phyloP scores from a whole-genome alignment of 2,797 vertebrate genomes.

The Amblyopsis hoosieri region DNA sequence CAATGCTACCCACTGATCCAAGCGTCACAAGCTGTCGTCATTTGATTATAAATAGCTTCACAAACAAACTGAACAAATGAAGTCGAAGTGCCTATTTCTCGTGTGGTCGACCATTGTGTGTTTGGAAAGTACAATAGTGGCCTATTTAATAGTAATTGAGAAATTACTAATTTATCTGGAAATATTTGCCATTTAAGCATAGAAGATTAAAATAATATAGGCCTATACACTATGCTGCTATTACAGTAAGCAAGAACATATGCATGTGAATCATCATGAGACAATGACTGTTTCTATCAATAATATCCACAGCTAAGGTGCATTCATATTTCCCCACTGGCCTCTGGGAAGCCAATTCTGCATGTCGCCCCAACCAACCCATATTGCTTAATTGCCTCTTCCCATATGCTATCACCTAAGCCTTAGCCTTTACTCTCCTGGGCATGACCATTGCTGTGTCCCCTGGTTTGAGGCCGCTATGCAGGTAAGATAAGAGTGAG shows the following conservation, averaged over 20 bases:
- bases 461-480: constrained; percentile 12
- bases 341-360: constrained; percentile 17
- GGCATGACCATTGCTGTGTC: constrained; percentile 24
- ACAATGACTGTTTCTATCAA: constrained; percentile 36
- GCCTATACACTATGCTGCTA: too few relatives aligned
- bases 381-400: constrained; percentile 11
- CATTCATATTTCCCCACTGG: constrained; percentile 30
- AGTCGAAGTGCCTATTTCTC: constrained; percentile 11
- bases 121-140: too few relatives aligned
- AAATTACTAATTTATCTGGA: too few relatives aligned
- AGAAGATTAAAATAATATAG: constrained; percentile 8
- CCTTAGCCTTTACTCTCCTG: constrained; percentile 46
- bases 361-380: constrained; percentile 33
- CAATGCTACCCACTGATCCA: constrained; percentile 1
- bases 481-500: neutral
- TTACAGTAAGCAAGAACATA: constrained; percentile 12
- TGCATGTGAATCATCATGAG: constrained; percentile 36
- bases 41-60: constrained; percentile 24
- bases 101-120: neutral
- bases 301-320: constrained; percentile 49
- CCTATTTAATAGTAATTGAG: too few relatives aligned
- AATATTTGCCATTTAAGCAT: neutral
- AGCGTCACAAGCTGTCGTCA: neutral
- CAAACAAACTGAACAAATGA: constrained; percentile 11
- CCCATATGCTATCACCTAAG: constrained; percentile 11